These are phyloP conservation scores for Oscheius sp. DNA, from an alignment of 2,888 invertebrate species.

Conservation along the genomic window DNA sequence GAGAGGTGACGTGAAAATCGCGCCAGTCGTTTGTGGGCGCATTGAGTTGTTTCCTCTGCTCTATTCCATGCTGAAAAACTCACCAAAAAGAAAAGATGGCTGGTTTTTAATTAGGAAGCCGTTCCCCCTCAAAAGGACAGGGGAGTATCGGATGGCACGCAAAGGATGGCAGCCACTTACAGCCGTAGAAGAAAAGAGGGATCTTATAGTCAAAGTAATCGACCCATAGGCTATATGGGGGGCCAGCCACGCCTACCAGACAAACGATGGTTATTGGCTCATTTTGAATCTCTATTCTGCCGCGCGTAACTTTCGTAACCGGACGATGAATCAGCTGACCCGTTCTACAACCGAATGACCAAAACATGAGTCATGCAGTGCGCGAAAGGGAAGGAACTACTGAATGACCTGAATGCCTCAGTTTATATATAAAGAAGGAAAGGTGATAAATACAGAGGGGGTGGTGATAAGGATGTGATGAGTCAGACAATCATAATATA, in stretches of 20 bases:
- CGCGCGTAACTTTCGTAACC: slow-evolving; percentile 16
- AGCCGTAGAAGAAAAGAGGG: background rate
- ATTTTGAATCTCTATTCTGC: slow-evolving; percentile 8
- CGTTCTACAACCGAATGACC: background rate
- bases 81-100: background rate
- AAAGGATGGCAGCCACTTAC: slow-evolving; percentile 20
- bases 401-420: background rate
- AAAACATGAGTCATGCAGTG: slow-evolving; percentile 25
- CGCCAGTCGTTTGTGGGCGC: too few relatives aligned
- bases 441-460: background rate
- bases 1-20: too few relatives aligned
- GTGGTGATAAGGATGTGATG: background rate
- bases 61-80: too few relatives aligned
- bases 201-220: background rate
- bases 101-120: slow-evolving; percentile 16
- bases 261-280: slow-evolving; percentile 2
- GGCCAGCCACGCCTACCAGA: background rate
- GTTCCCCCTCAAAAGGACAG: slow-evolving; percentile 2
- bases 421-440: background rate
- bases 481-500: background rate
- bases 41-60: too few relatives aligned
- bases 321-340: slow-evolving; percentile 10
- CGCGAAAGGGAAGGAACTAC: background rate
- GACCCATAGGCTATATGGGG: slow-evolving; percentile 16
- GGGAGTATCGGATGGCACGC: slow-evolving; percentile 14